A percentile compares a stretch with the other conserved stretches of the same genome.
These are phyloP conservation scores for Lasioglossum zephyrum DNA, from an alignment of 2,888 invertebrate genomes.

Conservation along the genomic window DNA sequence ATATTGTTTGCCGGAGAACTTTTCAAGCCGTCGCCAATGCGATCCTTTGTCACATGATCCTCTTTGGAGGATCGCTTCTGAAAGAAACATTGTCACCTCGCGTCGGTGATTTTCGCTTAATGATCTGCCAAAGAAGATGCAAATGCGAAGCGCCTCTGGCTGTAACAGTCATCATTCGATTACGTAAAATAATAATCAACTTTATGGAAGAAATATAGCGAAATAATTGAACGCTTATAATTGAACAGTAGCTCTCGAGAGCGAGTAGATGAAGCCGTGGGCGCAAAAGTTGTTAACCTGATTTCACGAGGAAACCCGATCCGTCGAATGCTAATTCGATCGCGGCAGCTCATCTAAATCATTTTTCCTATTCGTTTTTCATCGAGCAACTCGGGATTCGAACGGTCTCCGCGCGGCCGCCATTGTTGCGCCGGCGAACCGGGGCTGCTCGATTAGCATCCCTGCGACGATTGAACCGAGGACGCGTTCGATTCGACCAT, in stretches of 20 bases:
- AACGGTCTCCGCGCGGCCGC: not conserved
- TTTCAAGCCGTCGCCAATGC: not conserved
- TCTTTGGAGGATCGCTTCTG: not conserved
- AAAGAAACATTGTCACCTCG: not conserved
- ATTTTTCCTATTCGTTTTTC: not conserved
- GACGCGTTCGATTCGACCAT: not conserved
- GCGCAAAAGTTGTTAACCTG: conserved; percentile 24
- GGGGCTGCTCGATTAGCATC: not conserved
- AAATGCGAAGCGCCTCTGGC: not conserved
- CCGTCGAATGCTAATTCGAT: not conserved
- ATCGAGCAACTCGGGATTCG: not conserved
- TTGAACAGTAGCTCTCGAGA: not conserved
- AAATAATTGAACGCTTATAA: not conserved
- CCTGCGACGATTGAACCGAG: not conserved
- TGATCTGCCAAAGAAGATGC: not conserved
- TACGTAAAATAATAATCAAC: conserved; percentile 34
- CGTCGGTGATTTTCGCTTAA: not conserved
- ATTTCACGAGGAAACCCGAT: conserved; percentile 46
- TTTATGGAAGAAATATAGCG: not conserved
- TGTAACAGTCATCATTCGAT: not conserved
- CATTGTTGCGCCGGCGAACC: not conserved
- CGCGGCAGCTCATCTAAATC: not conserved
- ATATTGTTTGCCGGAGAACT: not conserved
- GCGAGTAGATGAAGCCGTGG: not conserved
- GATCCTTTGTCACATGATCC: not conserved